Percentiles rank a stretch among this genome's conserved stretches.
These are phyloP conservation scores for Stichodactyla mertensii DNA, from an alignment of 64 coral and sea anemone genomes.

Conservation along the genomic window DNA sequence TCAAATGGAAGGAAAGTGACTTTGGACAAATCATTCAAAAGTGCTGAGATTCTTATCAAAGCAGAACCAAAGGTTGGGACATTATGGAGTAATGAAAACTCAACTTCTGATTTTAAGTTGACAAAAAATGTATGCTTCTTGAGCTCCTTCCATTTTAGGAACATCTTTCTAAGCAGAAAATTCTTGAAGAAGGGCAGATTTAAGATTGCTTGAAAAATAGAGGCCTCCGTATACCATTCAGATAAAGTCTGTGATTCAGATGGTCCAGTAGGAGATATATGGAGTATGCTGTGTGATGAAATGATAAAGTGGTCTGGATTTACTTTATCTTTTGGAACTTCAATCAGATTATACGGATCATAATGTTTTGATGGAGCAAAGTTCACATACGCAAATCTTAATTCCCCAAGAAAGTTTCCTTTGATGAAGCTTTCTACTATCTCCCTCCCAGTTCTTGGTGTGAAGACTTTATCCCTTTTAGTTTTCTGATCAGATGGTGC, in stretches of 20 bases:
- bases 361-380: conserved; percentile 54
- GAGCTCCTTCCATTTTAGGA: conserved; percentile 74
- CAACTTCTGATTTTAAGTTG: conserved; percentile 57
- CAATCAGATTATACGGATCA: conserved; percentile 91
- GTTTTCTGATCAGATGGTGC: conserved; percentile 1
- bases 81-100: conserved; percentile 72
- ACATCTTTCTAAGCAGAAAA: conserved; percentile 84
- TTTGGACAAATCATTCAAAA: conserved; percentile 74
- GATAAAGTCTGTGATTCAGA: conserved; percentile 75
- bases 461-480: conserved; percentile 29
- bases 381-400: conserved; percentile 96
- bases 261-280: conserved; percentile 66
- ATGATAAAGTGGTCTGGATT: conserved; percentile 97
- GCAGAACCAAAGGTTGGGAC: conserved; percentile 97
- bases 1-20: conserved; percentile 90
- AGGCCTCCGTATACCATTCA: conserved; percentile 91
- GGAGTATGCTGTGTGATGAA: conserved; percentile 86
- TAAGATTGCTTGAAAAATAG: conserved; percentile 69
- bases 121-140: conserved; percentile 80
- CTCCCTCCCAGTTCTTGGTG: conserved; percentile 70
- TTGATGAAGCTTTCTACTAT: conserved; percentile 86
- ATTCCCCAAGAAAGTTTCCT: conserved; percentile 70
- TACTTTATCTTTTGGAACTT: conserved; percentile 71
- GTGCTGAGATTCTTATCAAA: conserved; percentile 69
- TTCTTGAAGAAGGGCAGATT: conserved; percentile 89